A percentile compares a stretch with the other conserved stretches of the same genome.
Evolutionary conservation across 37 sponge, comb jelly and placozoan species (phyloP).

Genomic region (Ianthella basta): DNA sequence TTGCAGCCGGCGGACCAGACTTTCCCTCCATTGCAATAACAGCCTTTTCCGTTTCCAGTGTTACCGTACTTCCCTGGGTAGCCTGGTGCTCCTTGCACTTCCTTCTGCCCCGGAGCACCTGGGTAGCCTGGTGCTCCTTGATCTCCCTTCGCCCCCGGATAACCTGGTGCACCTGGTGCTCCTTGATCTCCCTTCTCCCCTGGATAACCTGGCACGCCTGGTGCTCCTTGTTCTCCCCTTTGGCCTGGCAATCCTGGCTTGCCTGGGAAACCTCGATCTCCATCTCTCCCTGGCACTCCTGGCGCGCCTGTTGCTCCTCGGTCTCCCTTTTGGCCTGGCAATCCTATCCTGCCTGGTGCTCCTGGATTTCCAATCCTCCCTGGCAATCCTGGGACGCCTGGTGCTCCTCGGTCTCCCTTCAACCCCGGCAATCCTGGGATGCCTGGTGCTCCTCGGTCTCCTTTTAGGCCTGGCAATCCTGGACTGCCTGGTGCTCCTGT

Average conservation of each 20-base stretch:
- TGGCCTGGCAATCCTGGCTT: background rate
- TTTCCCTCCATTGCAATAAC: too few species aligned
- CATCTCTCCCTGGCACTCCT: background rate
- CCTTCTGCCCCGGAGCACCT: background rate
- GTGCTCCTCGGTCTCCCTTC: background rate
- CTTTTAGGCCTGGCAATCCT: too few species aligned
- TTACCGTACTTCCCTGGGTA: too few species aligned
- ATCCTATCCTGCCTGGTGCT: background rate
- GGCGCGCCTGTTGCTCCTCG: background rate
- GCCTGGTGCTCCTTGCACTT: background rate
- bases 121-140: background rate
- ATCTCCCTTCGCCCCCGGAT: background rate
- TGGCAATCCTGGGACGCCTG: background rate
- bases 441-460: background rate
- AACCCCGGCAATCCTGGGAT: background rate
- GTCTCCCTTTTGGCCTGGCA: background rate
- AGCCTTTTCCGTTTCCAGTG: too few species aligned
- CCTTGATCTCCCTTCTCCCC: constrained; percentile 20
- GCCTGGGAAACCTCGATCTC: constrained; percentile 5
- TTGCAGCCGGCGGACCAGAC: too few species aligned
- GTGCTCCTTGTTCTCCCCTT: constrained; percentile 4
- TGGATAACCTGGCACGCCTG: background rate
- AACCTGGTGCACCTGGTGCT: background rate
- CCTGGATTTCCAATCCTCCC: background rate
- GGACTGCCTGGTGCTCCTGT: background rate